Evolutionary conservation across 1,140 invertebrate species (phyloP).

Genomic region (Adoxophyes honmai): DNA sequence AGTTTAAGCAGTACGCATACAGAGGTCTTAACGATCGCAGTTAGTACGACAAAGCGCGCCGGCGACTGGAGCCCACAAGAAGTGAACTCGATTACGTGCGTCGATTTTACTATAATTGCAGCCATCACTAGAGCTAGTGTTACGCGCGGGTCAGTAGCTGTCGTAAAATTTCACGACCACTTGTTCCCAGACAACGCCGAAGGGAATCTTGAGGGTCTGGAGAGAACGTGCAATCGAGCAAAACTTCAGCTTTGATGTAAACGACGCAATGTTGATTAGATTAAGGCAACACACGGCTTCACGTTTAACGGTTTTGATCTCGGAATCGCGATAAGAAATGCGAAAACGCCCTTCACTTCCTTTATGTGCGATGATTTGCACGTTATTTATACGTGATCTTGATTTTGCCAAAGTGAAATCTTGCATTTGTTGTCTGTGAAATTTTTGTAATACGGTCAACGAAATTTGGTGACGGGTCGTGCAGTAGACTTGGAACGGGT

Average conservation of each 20-base stretch:
- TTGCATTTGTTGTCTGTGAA: not conserved
- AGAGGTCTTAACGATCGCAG: slow-evolving; percentile 19
- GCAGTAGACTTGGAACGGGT: slow-evolving; percentile 57
- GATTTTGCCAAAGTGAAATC: too few species aligned
- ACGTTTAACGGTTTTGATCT: too few species aligned
- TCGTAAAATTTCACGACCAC: slow-evolving; percentile 56
- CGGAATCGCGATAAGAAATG: too few species aligned
- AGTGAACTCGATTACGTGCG: slow-evolving; percentile 35
- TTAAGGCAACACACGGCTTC: not conserved
- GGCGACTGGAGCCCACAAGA: slow-evolving; percentile 33
- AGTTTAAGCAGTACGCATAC: not conserved
- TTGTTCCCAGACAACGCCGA: slow-evolving; percentile 29
- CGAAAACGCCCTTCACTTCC: not conserved
- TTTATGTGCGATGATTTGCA: too few species aligned
- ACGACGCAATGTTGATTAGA: slow-evolving; percentile 1
- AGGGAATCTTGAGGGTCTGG: slow-evolving; percentile 28
- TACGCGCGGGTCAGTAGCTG: slow-evolving; percentile 43
- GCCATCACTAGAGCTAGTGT: slow-evolving; percentile 42
- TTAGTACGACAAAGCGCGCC: slow-evolving; percentile 32
- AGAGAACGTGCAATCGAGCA: slow-evolving; percentile 25
- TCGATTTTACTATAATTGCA: slow-evolving; percentile 52
- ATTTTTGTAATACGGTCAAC: slow-evolving; percentile 56
- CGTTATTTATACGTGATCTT: too few species aligned
- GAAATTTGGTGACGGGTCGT: slow-evolving; percentile 37
- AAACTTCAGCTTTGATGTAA: slow-evolving; percentile 26